These are phyloP conservation scores for Eupithecia tripunctaria DNA, from an alignment of 2,888 invertebrate species.

Conservation along the genomic window DNA sequence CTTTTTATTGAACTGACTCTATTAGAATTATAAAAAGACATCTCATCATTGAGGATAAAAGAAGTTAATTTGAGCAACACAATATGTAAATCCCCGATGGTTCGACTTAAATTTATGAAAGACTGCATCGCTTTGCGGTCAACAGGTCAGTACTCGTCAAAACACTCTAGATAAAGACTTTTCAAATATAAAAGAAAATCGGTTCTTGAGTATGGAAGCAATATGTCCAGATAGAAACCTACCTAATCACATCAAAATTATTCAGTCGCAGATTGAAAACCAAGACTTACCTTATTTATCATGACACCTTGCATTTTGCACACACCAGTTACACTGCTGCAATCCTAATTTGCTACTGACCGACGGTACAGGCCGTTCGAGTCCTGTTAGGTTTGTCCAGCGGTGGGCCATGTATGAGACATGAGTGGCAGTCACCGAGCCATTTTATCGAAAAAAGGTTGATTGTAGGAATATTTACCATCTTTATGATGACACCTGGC, in stretches of 20 bases:
- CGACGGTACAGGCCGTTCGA: slow-evolving; percentile 71
- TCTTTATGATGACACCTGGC: slow-evolving; percentile 94
- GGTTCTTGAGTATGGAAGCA: background rate
- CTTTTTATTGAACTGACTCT: no score
- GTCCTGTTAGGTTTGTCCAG: slow-evolving; percentile 69
- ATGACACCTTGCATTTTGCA: slow-evolving; percentile 95
- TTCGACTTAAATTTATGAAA: background rate
- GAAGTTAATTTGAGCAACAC: background rate
- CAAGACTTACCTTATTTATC: slow-evolving; percentile 88
- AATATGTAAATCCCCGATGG: background rate
- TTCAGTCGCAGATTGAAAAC: background rate
- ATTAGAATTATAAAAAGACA: background rate
- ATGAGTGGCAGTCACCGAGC: slow-evolving; percentile 91
- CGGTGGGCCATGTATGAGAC: slow-evolving; percentile 91
- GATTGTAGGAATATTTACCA: slow-evolving; percentile 71
- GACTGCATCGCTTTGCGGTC: background rate
- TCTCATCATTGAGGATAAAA: background rate
- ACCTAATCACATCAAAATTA: no score
- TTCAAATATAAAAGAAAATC: background rate
- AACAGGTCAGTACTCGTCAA: background rate
- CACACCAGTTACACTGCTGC: slow-evolving; percentile 96
- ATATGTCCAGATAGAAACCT: no score
- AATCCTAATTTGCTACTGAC: slow-evolving; percentile 91
- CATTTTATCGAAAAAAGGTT: no score
- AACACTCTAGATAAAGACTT: background rate